These are phyloP conservation scores for Phymanthus crucifer DNA, from an alignment of 92 coral and sea anemone species.

Conservation along the genomic window DNA sequence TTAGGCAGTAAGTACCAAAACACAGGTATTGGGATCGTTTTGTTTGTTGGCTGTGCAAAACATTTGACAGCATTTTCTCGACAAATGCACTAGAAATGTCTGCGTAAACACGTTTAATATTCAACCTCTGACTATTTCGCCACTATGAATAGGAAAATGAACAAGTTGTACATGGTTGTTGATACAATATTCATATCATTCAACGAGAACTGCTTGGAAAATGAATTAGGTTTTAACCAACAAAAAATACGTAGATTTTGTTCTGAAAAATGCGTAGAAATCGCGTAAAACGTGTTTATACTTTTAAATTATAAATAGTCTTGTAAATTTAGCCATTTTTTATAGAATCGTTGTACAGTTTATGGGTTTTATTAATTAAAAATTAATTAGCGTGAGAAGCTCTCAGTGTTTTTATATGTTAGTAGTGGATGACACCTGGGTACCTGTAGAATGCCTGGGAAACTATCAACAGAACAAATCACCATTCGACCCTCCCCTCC, in stretches of 20 bases:
- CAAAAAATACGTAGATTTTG: neutral
- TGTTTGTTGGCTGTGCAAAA: neutral
- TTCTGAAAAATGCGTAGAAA: neutral
- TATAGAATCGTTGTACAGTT: slow-evolving; percentile 24
- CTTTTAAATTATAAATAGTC: neutral
- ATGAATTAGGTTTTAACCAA: neutral
- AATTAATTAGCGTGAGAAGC: slow-evolving; percentile 27
- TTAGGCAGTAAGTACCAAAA: neutral
- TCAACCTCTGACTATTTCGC: neutral
- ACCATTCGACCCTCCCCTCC: neutral
- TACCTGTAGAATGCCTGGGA: neutral
- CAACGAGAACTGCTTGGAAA: neutral
- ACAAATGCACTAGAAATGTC: neutral
- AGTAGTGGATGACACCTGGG: neutral
- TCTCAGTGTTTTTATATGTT: neutral
- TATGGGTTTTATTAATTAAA: slow-evolving; percentile 36
- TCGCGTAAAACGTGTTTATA: neutral
- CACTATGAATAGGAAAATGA: neutral
- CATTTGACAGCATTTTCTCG: neutral
- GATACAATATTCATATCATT: neutral
- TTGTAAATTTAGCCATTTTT: neutral
- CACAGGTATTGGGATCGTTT: neutral
- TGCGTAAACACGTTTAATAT: neutral
- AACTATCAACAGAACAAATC: neutral
- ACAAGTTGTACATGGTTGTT: neutral